Evolutionary conservation across 2,113 vertebrate genomes (phyloP).

Genomic region (Microcebus murinus): DNA sequence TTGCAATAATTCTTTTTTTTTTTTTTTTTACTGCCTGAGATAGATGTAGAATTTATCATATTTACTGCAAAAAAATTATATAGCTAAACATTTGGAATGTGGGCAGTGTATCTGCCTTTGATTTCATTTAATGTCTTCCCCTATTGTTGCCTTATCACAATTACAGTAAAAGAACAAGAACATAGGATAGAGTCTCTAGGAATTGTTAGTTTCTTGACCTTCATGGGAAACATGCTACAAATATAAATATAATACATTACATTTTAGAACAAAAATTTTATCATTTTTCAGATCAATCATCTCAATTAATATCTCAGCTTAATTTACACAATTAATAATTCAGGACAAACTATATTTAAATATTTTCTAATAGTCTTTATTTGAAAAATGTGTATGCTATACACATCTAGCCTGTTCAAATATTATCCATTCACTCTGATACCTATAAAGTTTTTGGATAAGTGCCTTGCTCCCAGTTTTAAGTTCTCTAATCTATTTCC

Average conservation of each 20-base stretch:
- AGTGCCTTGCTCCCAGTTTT: neutral
- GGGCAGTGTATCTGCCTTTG: neutral
- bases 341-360: neutral
- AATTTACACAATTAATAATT: neutral
- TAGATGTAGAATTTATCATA: neutral
- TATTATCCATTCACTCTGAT: neutral
- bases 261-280: neutral
- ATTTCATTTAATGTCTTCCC: neutral
- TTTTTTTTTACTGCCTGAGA: neutral
- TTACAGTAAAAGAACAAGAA: neutral
- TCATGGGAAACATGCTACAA: neutral
- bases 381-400: neutral
- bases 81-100: neutral
- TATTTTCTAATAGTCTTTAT: neutral
- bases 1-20: neutral
- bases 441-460: neutral
- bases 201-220: neutral
- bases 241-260: neutral
- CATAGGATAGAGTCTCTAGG: neutral
- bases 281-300: neutral
- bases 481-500: neutral
- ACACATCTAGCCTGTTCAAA: neutral
- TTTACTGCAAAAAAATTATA: neutral
- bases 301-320: neutral
- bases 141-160: neutral